Conservation (phyloP, 2,797 vertebrate species). For the Diplodus sargus region DNA sequence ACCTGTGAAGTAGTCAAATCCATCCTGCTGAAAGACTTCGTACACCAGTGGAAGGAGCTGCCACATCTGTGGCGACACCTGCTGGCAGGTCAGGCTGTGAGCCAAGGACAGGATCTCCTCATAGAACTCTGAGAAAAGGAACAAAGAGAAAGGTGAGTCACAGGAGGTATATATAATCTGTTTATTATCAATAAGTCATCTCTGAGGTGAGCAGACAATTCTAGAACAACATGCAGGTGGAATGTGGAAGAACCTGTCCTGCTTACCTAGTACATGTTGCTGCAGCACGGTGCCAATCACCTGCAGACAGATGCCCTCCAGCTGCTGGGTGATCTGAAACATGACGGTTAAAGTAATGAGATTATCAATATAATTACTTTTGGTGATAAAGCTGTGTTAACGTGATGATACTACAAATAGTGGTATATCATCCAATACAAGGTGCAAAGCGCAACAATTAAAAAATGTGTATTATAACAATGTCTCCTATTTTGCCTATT, state of each 20-base stretch:
- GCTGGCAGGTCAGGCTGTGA: slow-evolving; percentile 98
- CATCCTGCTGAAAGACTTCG: slow-evolving; percentile 98
- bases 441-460: not conserved
- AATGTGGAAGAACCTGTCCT: slow-evolving; percentile 46
- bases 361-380: not conserved
- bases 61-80: slow-evolving; percentile 99
- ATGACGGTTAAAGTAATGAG: not conserved
- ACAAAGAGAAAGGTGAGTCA: slow-evolving; percentile 32
- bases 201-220: not conserved
- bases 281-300: slow-evolving; percentile 98
- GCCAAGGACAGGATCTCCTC: slow-evolving; percentile 99
- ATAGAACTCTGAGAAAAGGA: slow-evolving; percentile 90
- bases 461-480: not conserved
- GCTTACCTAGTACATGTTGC: slow-evolving; percentile 96
- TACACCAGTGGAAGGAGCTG: slow-evolving; percentile 97
- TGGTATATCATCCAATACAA: not conserved
- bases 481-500: too few relatives aligned
- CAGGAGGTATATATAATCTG: not conserved
- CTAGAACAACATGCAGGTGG: slow-evolving; percentile 9
- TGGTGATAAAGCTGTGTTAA: not conserved
- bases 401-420: not conserved
- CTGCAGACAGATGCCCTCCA: slow-evolving; percentile 99
- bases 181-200: slow-evolving; percentile 3
- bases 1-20: slow-evolving; percentile 99
- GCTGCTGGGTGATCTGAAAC: slow-evolving; percentile 95